phyloP scores from a whole-genome alignment of 2,888 invertebrate species.

The Drosophila flavopinicola region DNA sequence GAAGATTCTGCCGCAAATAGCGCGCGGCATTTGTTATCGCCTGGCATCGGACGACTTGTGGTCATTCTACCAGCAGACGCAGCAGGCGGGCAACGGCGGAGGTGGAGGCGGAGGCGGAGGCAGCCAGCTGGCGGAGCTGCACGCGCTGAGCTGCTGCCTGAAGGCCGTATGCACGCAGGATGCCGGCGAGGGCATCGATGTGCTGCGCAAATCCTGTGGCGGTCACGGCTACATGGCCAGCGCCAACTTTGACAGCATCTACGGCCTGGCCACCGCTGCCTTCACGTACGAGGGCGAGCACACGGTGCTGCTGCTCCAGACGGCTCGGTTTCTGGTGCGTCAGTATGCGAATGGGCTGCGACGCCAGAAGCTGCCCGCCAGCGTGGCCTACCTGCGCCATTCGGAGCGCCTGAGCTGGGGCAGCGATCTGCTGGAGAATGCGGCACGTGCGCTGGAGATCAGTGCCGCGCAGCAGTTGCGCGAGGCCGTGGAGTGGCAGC shows the following conservation, averaged over 20 bases:
- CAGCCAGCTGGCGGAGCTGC: conserved; percentile 89
- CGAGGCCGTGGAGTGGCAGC: conserved; percentile 88
- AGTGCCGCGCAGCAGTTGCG: conserved; percentile 87
- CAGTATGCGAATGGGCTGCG: conserved; percentile 89
- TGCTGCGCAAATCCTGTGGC: conserved; percentile 94
- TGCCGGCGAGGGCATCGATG: conserved; percentile 90
- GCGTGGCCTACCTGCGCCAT: conserved; percentile 88
- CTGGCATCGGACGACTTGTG: conserved; percentile 91
- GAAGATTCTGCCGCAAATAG: conserved; percentile 93
- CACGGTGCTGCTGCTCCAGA: conserved; percentile 95
- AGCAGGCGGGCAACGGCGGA: conserved; percentile 88
- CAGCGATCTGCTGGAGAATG: conserved; percentile 59
- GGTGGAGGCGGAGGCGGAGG: conserved; percentile 86
- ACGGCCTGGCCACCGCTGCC: conserved; percentile 92
- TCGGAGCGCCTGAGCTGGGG: conserved; percentile 56
- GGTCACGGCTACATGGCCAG: conserved; percentile 96
- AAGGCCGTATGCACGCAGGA: conserved; percentile 93
- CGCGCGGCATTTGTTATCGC: conserved; percentile 91
- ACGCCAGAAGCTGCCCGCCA: conserved; percentile 87
- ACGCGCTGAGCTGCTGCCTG: conserved; percentile 95
- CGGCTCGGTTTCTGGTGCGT: conserved; percentile 92
- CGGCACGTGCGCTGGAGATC: conserved; percentile 84
- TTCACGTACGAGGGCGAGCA: conserved; percentile 99
- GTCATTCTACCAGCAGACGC: conserved; percentile 92
- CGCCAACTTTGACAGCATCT: conserved; percentile 92